These are phyloP conservation scores for Etheostoma cragini DNA, from an alignment of 2,113 vertebrate genomes.

Conservation along the genomic window DNA sequence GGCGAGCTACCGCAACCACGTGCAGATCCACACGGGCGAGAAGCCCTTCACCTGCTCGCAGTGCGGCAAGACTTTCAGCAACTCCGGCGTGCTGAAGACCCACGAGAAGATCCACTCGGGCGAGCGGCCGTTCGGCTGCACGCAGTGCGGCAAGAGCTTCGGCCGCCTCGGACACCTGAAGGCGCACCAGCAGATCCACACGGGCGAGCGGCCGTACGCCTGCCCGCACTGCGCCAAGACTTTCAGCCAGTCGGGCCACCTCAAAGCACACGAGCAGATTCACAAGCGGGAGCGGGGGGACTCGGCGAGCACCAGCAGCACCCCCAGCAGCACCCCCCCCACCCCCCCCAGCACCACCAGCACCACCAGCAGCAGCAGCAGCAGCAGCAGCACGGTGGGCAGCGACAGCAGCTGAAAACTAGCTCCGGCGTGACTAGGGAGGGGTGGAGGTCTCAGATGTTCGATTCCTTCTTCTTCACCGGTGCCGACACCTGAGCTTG, in stretches of 20 bases:
- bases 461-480: no score
- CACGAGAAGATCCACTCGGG: constrained; percentile 82
- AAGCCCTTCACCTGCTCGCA: constrained; percentile 82
- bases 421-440: neutral
- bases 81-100: constrained; percentile 84
- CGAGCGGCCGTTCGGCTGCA: no score
- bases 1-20: constrained; percentile 83
- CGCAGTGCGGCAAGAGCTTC: no score
- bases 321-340: no score
- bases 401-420: constrained; percentile 78
- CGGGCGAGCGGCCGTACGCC: no score
- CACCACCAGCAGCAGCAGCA: constrained; percentile 58
- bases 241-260: constrained; percentile 87
- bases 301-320: constrained; percentile 67
- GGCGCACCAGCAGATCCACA: no score
- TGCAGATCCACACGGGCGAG: constrained; percentile 82
- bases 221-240: constrained; percentile 61
- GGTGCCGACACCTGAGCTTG: no score
- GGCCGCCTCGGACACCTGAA: no score
- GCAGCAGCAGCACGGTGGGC: constrained; percentile 46
- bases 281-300: constrained; percentile 81
- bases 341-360: no score
- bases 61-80: constrained; percentile 86
- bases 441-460: no score
- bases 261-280: constrained; percentile 86